Percentiles rank a stretch among this genome's conserved stretches.
Evolutionary conservation across 2,113 vertebrate genomes (phyloP).

Genomic region (Myotis brandtii): DNA sequence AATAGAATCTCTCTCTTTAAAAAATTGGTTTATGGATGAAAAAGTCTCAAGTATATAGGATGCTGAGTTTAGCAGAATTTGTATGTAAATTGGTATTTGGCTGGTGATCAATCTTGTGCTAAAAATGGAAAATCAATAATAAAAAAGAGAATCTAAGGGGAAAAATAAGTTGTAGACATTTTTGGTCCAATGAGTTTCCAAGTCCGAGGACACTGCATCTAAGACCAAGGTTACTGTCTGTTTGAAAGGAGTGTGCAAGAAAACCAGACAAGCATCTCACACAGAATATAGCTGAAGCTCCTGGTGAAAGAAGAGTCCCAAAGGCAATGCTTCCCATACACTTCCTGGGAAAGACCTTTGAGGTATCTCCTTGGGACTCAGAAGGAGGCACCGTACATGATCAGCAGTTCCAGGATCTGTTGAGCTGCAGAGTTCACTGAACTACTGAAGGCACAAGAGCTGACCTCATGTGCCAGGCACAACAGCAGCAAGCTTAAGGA

Average conservation of each 20-base stretch:
- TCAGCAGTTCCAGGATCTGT: slow-evolving; percentile 57
- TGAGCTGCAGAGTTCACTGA: slow-evolving; percentile 72
- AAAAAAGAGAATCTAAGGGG: slow-evolving; percentile 77
- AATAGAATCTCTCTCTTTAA: slow-evolving; percentile 80
- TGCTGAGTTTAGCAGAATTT: slow-evolving; percentile 83
- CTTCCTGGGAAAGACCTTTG: slow-evolving; percentile 66
- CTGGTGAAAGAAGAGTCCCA: background rate
- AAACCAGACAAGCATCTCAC: background rate
- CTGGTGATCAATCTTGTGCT: slow-evolving; percentile 84
- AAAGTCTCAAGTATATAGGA: slow-evolving; percentile 76
- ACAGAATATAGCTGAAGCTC: background rate
- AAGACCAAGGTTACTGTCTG: slow-evolving; percentile 73
- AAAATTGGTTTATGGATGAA: slow-evolving; percentile 82
- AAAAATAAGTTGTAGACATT: slow-evolving; percentile 81
- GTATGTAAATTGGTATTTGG: slow-evolving; percentile 84
- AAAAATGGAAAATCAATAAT: slow-evolving; percentile 84
- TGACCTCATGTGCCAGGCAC: slow-evolving; percentile 59
- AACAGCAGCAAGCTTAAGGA: slow-evolving; percentile 70
- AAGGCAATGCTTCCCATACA: slow-evolving; percentile 37
- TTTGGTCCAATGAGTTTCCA: slow-evolving; percentile 66
- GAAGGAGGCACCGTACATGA: slow-evolving; percentile 71
- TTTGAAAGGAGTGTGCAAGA: slow-evolving; percentile 45
- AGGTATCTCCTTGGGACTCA: slow-evolving; percentile 65
- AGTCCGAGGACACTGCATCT: slow-evolving; percentile 51
- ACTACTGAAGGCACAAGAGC: slow-evolving; percentile 42